phyloP scores from a whole-genome alignment of 2,888 invertebrate species.

The Aelia acuminata region DNA sequence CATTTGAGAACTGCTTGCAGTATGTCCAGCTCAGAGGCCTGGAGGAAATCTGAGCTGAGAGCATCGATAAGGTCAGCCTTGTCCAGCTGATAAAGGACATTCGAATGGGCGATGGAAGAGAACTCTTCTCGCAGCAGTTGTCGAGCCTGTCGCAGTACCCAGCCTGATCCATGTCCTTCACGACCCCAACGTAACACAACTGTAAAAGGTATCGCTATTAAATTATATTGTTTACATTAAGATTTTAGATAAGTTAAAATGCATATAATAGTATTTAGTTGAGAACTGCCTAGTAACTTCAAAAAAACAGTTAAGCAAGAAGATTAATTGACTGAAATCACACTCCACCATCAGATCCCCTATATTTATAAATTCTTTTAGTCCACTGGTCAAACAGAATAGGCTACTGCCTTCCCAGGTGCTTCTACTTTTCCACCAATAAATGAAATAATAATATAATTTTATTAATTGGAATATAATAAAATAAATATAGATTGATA shows the following conservation, averaged over 20 bases:
- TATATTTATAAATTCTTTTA: too few species aligned
- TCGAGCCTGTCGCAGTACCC: conserved; percentile 81
- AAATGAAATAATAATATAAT: too few species aligned
- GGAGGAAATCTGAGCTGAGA: conserved; percentile 72
- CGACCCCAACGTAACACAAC: conserved; percentile 79
- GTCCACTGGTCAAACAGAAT: too few species aligned
- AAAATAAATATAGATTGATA: too few species aligned
- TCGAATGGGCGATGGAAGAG: conserved; percentile 80
- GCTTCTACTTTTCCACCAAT: too few species aligned
- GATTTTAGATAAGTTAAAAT: neutral
- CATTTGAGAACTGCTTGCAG: conserved; percentile 88
- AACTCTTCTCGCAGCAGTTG: conserved; percentile 95
- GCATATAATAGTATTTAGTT: too few species aligned
- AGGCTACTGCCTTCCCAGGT: too few species aligned
- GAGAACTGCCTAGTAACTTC: too few species aligned
- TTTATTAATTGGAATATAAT: too few species aligned
- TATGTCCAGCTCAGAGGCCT: conserved; percentile 92
- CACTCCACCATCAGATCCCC: too few species aligned
- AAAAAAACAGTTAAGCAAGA: too few species aligned
- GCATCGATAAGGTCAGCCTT: conserved; percentile 82
- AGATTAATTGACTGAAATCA: too few species aligned
- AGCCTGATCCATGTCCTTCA: conserved; percentile 91
- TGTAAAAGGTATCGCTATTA: conserved; percentile 3
- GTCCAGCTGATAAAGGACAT: conserved; percentile 83
- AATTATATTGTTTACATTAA: conserved; percentile 19